phyloP scores from a whole-genome alignment of 2,888 invertebrate species.

The Xanthorhoe spadicearia region DNA sequence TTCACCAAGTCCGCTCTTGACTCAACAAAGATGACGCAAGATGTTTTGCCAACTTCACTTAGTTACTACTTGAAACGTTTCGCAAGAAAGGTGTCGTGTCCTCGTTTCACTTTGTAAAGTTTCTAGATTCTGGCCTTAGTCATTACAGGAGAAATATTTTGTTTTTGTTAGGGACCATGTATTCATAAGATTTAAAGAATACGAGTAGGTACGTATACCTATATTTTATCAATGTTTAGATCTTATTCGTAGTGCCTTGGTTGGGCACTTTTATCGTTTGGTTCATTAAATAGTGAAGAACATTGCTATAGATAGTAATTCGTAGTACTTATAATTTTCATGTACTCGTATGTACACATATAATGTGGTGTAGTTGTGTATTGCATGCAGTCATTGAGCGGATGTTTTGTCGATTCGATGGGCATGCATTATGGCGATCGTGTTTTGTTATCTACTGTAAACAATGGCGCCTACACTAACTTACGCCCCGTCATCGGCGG shows the following conservation, averaged over 20 bases:
- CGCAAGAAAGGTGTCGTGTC: conserved; percentile 73
- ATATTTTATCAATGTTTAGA: too few relatives aligned
- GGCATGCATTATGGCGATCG: conserved; percentile 53
- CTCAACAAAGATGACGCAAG: conserved; percentile 64
- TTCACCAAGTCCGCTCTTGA: conserved; percentile 36
- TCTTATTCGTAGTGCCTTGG: too few relatives aligned
- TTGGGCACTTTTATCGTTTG: background rate
- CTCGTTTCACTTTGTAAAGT: conserved; percentile 69
- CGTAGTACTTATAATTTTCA: conserved; percentile 24
- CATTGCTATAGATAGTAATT: conserved; percentile 11
- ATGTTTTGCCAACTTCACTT: conserved; percentile 75
- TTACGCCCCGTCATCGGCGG: conserved; percentile 15
- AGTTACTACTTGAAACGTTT: conserved; percentile 71
- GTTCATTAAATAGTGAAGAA: conserved; percentile 11
- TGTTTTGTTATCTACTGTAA: conserved; percentile 54
- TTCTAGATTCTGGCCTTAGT: conserved; percentile 35
- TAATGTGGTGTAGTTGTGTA: conserved; percentile 32
- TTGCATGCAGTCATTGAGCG: conserved; percentile 39
- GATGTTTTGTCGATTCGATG: conserved; percentile 57
- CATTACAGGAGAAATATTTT: conserved; percentile 30
- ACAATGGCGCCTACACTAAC: conserved; percentile 49
- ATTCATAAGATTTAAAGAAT: background rate
- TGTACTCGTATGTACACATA: too few relatives aligned
- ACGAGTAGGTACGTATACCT: too few relatives aligned
- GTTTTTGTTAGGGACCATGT: background rate